Percentiles rank a stretch among this genome's conserved stretches.
These are phyloP conservation scores for Carassius auratus DNA, from an alignment of 2,113 vertebrate species.

Conservation along the genomic window DNA sequence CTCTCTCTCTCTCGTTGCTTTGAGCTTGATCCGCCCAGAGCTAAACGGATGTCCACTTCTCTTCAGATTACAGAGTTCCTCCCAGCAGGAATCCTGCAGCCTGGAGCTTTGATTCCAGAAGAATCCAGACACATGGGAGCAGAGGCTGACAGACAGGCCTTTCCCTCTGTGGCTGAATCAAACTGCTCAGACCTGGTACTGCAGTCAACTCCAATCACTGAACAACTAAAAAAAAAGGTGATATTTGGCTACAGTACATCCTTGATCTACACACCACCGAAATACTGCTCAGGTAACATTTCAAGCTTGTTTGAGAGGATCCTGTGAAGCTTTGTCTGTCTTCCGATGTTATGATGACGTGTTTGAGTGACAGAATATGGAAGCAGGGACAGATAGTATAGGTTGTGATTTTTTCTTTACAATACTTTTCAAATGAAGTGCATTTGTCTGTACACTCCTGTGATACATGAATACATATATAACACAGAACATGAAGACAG, in stretches of 20 bases:
- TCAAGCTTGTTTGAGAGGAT: not conserved
- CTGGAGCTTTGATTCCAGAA: constrained; percentile 69
- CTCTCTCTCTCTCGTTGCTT: not conserved
- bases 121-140: constrained; percentile 51
- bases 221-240: constrained; percentile 14
- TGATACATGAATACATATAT: too few species aligned
- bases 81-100: constrained; percentile 63
- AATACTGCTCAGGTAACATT: not conserved
- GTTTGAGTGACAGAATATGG: not conserved
- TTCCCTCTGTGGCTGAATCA: not conserved
- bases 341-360: not conserved
- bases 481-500: too few species aligned
- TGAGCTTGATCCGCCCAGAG: not conserved
- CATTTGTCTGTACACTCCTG: too few species aligned
- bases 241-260: not conserved
- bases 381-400: not conserved
- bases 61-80: constrained; percentile 64
- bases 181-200: constrained; percentile 19
- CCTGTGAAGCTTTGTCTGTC: not conserved
- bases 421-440: not conserved
- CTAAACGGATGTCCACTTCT: constrained; percentile 11
- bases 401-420: not conserved
- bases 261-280: not conserved
- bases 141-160: constrained; percentile 4
- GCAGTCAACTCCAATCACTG: not conserved